Conservation (phyloP, 2,888 invertebrate species). For the Mythimna ferrago region DNA sequence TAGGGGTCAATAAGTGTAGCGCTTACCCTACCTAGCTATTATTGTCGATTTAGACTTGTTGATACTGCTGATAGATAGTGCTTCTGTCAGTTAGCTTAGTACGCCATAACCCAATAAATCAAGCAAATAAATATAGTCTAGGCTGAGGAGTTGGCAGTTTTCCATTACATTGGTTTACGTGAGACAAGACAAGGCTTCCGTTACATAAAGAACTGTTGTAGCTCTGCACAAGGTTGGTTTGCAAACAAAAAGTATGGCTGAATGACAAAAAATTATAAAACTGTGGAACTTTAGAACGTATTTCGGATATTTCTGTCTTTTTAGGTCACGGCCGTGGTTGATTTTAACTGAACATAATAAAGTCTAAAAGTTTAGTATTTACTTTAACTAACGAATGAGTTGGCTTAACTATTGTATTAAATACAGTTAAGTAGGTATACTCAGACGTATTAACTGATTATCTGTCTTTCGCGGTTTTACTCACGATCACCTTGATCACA, state of each 20-base stretch:
- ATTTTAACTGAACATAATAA: constrained; percentile 10
- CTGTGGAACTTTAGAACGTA: constrained; percentile 24
- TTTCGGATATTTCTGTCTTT: constrained; percentile 43
- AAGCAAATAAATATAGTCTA: constrained; percentile 37
- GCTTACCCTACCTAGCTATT: background rate
- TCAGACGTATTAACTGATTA: background rate
- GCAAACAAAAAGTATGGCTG: constrained; percentile 1
- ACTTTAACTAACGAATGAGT: constrained; percentile 14
- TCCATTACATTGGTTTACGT: constrained; percentile 51
- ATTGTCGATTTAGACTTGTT: constrained; percentile 36
- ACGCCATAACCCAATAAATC: constrained; percentile 40
- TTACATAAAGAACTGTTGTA: constrained; percentile 28
- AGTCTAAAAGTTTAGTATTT: constrained; percentile 28
- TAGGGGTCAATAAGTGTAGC: too few species aligned
- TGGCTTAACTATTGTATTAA: background rate
- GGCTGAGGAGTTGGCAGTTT: constrained; percentile 49
- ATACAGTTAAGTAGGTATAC: background rate
- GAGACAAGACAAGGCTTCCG: constrained; percentile 51
- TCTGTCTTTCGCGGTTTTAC: background rate
- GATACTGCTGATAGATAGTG: constrained; percentile 13
- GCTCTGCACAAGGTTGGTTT: constrained; percentile 13
- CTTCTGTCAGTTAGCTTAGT: constrained; percentile 6
- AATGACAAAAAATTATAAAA: constrained; percentile 29
- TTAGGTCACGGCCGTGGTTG: constrained; percentile 40
- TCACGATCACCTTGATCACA: too few species aligned